phyloP scores from a whole-genome alignment of 2,888 invertebrate genomes.

The Agrochola lychnidis region DNA sequence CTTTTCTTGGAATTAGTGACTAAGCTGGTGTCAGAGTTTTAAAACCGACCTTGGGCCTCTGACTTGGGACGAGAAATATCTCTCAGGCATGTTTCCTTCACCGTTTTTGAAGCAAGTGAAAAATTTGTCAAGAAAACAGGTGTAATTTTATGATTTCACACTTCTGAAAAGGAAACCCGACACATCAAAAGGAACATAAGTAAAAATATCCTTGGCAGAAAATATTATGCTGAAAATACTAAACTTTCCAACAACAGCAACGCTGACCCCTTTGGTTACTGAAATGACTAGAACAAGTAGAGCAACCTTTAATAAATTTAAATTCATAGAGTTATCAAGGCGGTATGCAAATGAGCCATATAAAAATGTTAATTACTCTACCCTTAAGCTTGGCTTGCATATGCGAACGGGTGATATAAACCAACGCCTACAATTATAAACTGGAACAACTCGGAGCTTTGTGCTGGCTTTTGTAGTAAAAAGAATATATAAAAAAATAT shows the following conservation, averaged over 20 bases:
- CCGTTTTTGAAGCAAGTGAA: too few species aligned
- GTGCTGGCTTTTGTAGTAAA: slow-evolving; percentile 30
- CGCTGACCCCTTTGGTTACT: slow-evolving; percentile 69
- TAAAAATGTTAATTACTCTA: slow-evolving; percentile 81
- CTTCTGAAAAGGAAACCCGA: neutral
- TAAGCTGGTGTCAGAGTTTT: too few species aligned
- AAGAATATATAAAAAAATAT: neutral
- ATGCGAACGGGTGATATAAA: slow-evolving; percentile 60
- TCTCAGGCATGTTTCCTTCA: too few species aligned
- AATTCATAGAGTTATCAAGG: slow-evolving; percentile 80
- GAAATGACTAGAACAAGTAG: slow-evolving; percentile 63
- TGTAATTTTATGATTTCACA: neutral
- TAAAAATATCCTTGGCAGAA: neutral
- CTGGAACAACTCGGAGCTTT: slow-evolving; percentile 47
- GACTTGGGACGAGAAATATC: too few species aligned
- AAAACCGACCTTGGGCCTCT: too few species aligned
- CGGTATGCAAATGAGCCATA: slow-evolving; percentile 79
- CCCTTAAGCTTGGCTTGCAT: slow-evolving; percentile 68
- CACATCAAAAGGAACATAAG: neutral
- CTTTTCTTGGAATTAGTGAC: too few species aligned
- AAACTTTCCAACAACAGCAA: slow-evolving; percentile 32
- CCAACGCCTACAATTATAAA: slow-evolving; percentile 62
- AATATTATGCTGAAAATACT: neutral
- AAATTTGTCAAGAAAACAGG: neutral
- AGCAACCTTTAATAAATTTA: slow-evolving; percentile 79